A percentile compares a stretch with the other conserved stretches of the same genome.
Conservation (phyloP, 2,888 invertebrate genomes). For the Odontomyia ornata region DNA sequence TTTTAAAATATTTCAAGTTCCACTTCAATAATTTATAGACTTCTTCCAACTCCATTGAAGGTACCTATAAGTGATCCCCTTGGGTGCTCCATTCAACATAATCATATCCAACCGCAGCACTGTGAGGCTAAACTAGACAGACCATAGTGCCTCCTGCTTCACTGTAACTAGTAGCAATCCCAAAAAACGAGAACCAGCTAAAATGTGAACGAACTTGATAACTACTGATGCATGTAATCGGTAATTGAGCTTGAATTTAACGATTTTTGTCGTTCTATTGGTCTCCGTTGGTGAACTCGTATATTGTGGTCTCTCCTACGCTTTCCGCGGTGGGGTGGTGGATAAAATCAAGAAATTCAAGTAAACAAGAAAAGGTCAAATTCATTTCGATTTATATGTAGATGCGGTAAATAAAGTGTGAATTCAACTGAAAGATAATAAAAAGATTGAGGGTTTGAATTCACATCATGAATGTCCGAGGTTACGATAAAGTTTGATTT, state of each 20-base stretch:
- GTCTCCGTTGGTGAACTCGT: neutral
- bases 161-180: too few species aligned
- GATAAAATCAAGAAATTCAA: neutral
- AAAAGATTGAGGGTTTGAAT: neutral
- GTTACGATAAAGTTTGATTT: too few species aligned
- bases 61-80: neutral
- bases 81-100: neutral
- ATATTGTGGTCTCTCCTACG: neutral
- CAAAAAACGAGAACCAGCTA: too few species aligned
- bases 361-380: slow-evolving; percentile 27
- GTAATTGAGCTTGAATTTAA: slow-evolving; percentile 29
- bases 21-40: slow-evolving; percentile 22
- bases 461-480: too few species aligned
- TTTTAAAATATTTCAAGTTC: slow-evolving; percentile 16
- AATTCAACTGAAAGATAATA: slow-evolving; percentile 4
- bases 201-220: slow-evolving; percentile 7
- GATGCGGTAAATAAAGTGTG: neutral
- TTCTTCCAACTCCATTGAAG: too few species aligned
- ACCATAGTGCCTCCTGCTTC: too few species aligned
- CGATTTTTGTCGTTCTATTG: neutral
- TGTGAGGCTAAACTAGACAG: too few species aligned
- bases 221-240: slow-evolving; percentile 37
- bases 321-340: neutral
- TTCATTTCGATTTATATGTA: slow-evolving; percentile 16
- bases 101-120: neutral